A percentile compares a stretch with the other conserved stretches of the same genome.
These are phyloP conservation scores for Eulacestoma nigropectus DNA, from an alignment of 2,113 vertebrate genomes.

Conservation along the genomic window DNA sequence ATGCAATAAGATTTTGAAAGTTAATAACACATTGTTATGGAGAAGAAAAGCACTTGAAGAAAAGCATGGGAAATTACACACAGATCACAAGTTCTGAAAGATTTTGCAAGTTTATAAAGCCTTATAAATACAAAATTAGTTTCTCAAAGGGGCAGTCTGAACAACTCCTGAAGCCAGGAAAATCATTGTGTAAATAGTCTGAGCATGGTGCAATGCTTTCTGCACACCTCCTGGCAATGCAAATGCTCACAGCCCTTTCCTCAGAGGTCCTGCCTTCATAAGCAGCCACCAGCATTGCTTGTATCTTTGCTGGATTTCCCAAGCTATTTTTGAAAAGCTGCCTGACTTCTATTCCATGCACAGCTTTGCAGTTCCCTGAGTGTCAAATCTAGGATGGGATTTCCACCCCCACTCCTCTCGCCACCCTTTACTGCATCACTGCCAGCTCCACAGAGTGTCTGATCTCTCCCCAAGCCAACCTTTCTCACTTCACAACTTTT, in stretches of 20 bases:
- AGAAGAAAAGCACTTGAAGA: neutral
- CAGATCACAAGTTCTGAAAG: slow-evolving; percentile 1
- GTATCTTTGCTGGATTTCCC: neutral
- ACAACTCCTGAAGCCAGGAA: neutral
- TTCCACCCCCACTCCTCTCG: neutral
- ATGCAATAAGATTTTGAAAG: neutral
- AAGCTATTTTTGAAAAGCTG: neutral
- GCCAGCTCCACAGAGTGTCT: neutral
- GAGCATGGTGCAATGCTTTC: neutral
- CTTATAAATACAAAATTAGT: slow-evolving; percentile 25
- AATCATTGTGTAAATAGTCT: neutral
- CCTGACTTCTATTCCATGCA: neutral
- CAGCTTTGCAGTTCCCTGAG: neutral
- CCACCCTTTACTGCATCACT: neutral
- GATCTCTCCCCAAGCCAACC: neutral
- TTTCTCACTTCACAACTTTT: neutral
- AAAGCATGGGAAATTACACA: neutral
- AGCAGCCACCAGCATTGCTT: neutral
- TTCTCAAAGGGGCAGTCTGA: neutral
- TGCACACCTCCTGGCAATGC: neutral
- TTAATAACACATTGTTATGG: slow-evolving; percentile 30
- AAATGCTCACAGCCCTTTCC: neutral
- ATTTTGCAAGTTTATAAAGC: slow-evolving; percentile 11
- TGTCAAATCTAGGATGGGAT: neutral
- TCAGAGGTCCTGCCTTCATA: neutral